Percentiles rank a stretch among this genome's conserved stretches.
These are phyloP conservation scores for Ichneumoninae sp. DNA, from an alignment of 2,888 invertebrate species.

Conservation along the genomic window DNA sequence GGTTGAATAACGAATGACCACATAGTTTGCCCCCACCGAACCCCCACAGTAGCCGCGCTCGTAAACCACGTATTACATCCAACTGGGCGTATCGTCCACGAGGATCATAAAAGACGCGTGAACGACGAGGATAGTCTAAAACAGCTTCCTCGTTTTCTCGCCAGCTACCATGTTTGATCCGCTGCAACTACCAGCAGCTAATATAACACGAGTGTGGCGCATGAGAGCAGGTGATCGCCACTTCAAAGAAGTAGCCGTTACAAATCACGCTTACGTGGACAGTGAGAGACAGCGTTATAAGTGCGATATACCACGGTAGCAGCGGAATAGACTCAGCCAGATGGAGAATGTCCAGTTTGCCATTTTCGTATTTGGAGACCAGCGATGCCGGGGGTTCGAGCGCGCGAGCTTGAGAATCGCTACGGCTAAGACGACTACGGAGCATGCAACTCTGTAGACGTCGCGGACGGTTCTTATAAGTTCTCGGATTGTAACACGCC, in stretches of 20 bases:
- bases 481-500: constrained; percentile 36
- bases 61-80: constrained; percentile 8
- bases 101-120: constrained; percentile 51
- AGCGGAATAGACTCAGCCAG: constrained; percentile 69
- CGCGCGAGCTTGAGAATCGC: constrained; percentile 23
- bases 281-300: constrained; percentile 56
- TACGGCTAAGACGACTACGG: constrained; percentile 24
- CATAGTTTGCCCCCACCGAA: not conserved
- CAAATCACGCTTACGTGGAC: constrained; percentile 72
- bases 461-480: constrained; percentile 37
- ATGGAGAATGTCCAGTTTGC: constrained; percentile 73
- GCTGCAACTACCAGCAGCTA: constrained; percentile 30
- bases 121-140: constrained; percentile 60
- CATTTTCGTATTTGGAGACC: constrained; percentile 74
- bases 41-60: not conserved
- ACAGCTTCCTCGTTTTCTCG: constrained; percentile 70
- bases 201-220: constrained; percentile 30
- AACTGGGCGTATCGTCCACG: constrained; percentile 44
- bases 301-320: constrained; percentile 40
- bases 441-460: not conserved
- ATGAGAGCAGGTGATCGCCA: constrained; percentile 63
- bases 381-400: constrained; percentile 12
- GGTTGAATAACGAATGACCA: constrained; percentile 1
- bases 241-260: constrained; percentile 71
- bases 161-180: constrained; percentile 40